These are phyloP conservation scores for Smutsia temminckii DNA, from an alignment of 2,797 vertebrate genomes.

Conservation along the genomic window DNA sequence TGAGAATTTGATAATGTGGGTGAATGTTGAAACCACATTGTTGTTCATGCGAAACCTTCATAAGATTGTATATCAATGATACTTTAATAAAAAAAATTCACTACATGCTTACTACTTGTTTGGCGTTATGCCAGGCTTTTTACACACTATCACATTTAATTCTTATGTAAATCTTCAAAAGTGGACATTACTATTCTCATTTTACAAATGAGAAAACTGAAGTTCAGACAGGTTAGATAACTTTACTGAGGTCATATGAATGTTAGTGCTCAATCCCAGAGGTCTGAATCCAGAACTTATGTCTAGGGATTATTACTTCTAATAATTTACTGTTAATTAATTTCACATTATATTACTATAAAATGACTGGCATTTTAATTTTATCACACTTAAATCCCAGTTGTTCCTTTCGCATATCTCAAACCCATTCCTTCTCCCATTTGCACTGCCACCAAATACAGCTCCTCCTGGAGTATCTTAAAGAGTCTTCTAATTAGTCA, in stretches of 20 bases:
- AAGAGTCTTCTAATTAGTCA: background rate
- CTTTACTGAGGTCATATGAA: background rate
- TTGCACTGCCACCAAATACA: background rate
- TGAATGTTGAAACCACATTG: too few relatives aligned
- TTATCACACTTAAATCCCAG: background rate
- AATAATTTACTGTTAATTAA: conserved; percentile 21
- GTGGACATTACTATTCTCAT: background rate
- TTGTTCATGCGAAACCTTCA: too few relatives aligned
- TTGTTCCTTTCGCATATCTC: background rate
- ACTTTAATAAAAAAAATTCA: background rate
- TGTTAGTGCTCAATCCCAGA: background rate
- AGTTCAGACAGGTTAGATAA: background rate
- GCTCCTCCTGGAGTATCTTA: background rate
- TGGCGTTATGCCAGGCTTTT: background rate
- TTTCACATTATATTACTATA: background rate
- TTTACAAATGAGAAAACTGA: background rate
- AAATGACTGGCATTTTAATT: background rate
- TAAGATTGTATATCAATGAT: too few relatives aligned
- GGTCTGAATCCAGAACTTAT: background rate
- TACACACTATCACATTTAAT: background rate
- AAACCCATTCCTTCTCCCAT: background rate
- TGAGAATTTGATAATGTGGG: too few relatives aligned
- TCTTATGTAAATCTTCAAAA: background rate
- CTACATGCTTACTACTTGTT: background rate
- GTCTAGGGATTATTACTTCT: background rate